Evolutionary conservation across 1,140 invertebrate genomes (phyloP), one percentile per base, ranked within the genome.

Genomic region (Prorops nasuta): DNA sequence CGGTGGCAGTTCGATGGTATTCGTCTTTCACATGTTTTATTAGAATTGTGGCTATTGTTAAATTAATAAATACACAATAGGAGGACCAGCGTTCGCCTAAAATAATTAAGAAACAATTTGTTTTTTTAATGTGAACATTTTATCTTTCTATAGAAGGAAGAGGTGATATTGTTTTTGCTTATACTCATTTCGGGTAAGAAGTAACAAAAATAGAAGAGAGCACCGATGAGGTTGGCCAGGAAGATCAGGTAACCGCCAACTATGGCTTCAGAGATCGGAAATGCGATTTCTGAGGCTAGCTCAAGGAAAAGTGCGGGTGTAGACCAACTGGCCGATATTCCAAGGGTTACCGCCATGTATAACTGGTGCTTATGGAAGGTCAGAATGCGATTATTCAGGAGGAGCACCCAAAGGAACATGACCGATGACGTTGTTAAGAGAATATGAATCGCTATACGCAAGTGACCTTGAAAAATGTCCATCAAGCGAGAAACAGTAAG

Each of bases 191-290:
- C 62, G 19, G 78, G 76, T 24, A 79, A 63, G 36, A 72, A 71
- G 42, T 80, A 69, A 4, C 74, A 53, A 15, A 74, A 64, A 2
- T 68, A 65, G 53, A 81, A 80, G 2, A 71, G 49, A 1, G 70
- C 65, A 18, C 69, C 71, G 35, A 74, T 43, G 16, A 78, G 21
- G 51, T 80, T 81, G 49, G 66, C 74, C 34, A 71, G 44, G 42
- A 78, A 72, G 22, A 74, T 78, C 58, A 80, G 67, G 54, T 74
- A 72, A 16, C 76, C 77, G 4, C 74, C 74, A 16, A 79, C 72
- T 10, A 81, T 64, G 2, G 73, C 76, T 62, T 81, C 81, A 2
- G 76, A 70, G 2, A 80, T 64, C 1, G 81, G 81, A 60, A 76
- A 81, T 8, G 76, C 70, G 9, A 76, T 66, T 65, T 82, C 80